Conservation (phyloP, 1,140 invertebrate genomes). For the Danaus melanippus region DNA sequence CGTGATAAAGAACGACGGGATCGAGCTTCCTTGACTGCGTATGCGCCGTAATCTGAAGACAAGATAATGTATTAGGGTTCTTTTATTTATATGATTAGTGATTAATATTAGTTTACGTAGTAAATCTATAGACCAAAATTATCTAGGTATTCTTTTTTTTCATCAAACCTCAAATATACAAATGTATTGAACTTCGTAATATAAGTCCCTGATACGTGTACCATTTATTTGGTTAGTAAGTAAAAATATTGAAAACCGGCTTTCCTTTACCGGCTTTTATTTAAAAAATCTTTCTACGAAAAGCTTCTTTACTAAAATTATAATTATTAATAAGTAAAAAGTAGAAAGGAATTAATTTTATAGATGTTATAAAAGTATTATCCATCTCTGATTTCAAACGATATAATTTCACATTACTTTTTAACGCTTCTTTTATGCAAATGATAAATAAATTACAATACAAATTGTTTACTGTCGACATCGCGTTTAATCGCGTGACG, state of each 20-base stretch:
- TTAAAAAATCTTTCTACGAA: not conserved
- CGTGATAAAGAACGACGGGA: conserved; percentile 43
- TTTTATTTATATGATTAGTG: conserved; percentile 1
- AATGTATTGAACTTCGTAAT: not conserved
- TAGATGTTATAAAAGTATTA: not conserved
- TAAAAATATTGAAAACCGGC: not conserved
- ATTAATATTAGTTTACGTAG: not conserved
- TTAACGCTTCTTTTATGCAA: conserved; percentile 15
- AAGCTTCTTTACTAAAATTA: too few species aligned
- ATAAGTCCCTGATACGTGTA: conserved; percentile 4
- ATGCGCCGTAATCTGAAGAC: conserved; percentile 51
- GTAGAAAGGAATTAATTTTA: too few species aligned
- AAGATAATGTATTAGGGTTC: not conserved
- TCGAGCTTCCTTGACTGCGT: conserved; percentile 53
- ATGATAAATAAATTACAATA: conserved; percentile 40
- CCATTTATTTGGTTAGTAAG: not conserved
- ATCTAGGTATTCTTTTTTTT: not conserved
- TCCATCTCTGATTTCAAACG: conserved; percentile 1
- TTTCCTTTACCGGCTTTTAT: not conserved
- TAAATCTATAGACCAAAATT: not conserved
- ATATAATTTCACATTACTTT: conserved; percentile 11
- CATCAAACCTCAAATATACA: conserved; percentile 1
- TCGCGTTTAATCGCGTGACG: conserved; percentile 43
- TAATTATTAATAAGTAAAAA: too few species aligned
- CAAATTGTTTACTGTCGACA: conserved; percentile 40